phyloP scores from a whole-genome alignment of 2,888 invertebrate genomes.

The Ophonus ardosiacus region DNA sequence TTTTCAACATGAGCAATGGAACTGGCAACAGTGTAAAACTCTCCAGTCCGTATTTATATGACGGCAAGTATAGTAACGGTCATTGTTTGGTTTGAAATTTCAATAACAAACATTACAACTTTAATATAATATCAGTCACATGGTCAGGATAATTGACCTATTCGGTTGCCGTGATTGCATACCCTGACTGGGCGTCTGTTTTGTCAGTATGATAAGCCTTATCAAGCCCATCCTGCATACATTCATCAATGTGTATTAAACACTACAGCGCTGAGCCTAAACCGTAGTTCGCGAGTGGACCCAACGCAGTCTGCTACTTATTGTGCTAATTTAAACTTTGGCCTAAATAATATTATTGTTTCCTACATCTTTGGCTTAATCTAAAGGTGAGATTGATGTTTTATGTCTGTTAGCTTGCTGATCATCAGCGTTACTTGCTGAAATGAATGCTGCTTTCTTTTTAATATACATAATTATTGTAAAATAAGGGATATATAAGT shows the following conservation, averaged over 20 bases:
- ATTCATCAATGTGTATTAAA: conserved; percentile 52
- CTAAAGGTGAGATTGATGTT: conserved; percentile 29
- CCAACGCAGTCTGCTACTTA: conserved; percentile 41
- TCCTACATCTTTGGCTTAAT: background rate
- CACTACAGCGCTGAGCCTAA: conserved; percentile 17
- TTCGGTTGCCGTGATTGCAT: background rate
- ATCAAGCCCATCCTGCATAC: conserved; percentile 45
- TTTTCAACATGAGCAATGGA: no score
- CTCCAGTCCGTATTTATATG: no score
- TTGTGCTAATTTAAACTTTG: conserved; percentile 50
- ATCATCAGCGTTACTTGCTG: background rate
- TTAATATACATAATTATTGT: background rate
- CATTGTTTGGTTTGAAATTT: no score
- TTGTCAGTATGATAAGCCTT: conserved; percentile 54
- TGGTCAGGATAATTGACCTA: background rate
- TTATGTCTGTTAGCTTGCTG: background rate
- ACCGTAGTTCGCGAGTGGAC: conserved; percentile 41
- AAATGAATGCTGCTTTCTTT: background rate
- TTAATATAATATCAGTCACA: background rate
- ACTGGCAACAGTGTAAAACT: no score
- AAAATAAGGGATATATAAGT: background rate
- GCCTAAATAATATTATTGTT: conserved; percentile 24
- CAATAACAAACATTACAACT: no score
- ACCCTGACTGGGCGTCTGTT: background rate
- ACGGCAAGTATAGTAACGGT: no score